Conservation (phyloP, 2,888 invertebrate species). For the Willowsia nigromaculata region DNA sequence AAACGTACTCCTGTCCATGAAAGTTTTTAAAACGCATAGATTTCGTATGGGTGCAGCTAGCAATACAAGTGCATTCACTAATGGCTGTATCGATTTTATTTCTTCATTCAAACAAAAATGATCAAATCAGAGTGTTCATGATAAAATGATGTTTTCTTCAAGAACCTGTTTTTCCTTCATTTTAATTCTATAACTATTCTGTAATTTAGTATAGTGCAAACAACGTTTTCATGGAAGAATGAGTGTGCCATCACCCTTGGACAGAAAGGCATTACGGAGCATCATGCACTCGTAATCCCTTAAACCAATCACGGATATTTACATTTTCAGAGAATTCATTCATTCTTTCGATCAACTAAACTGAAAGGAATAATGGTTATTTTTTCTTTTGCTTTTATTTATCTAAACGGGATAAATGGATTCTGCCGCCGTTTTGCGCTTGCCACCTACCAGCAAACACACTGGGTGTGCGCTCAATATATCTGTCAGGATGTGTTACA, state of each 20-base stretch:
- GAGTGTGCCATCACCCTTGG: background rate
- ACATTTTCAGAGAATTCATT: slow-evolving; percentile 44
- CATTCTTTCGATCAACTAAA: slow-evolving; percentile 18
- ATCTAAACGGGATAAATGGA: slow-evolving; percentile 37
- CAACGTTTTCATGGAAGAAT: background rate
- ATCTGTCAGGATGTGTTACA: slow-evolving; percentile 48
- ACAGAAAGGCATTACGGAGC: background rate
- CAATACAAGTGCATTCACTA: background rate
- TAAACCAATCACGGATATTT: slow-evolving; percentile 60
- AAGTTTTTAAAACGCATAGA: no score
- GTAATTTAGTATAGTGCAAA: no score
- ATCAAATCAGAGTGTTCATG: background rate
- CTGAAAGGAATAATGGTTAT: background rate
- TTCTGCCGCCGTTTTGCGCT: slow-evolving; percentile 9
- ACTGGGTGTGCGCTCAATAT: slow-evolving; percentile 54
- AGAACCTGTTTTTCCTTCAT: background rate
- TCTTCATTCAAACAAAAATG: slow-evolving; percentile 8
- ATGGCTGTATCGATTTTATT: background rate
- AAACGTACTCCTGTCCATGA: no score
- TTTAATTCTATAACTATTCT: no score
- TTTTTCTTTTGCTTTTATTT: slow-evolving; percentile 1
- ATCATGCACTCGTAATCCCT: slow-evolving; percentile 55
- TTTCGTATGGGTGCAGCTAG: background rate
- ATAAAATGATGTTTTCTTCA: background rate
- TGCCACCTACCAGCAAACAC: slow-evolving; percentile 46